Evolutionary conservation across 1,140 invertebrate genomes (phyloP).

Genomic region (Armadillidium nasatum): DNA sequence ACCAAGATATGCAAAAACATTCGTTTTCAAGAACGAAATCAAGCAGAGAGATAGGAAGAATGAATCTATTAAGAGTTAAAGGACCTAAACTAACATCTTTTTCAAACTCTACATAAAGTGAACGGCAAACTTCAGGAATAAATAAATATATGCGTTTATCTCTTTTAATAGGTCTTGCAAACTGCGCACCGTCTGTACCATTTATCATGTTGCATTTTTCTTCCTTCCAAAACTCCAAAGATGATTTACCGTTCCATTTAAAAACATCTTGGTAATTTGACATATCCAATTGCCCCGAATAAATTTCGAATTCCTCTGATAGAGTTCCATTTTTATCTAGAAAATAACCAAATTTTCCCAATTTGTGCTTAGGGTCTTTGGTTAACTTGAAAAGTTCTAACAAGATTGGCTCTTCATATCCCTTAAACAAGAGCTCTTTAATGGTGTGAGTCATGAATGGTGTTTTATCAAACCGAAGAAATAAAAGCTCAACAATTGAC

Average conservation of each 20-base stretch:
- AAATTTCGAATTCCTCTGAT: constrained; percentile 54
- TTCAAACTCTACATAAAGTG: constrained; percentile 39
- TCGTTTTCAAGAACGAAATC: constrained; percentile 39
- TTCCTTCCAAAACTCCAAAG: constrained; percentile 31
- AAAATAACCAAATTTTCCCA: constrained; percentile 59
- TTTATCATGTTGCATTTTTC: constrained; percentile 44
- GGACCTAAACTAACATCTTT: constrained; percentile 35
- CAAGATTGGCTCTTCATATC: constrained; percentile 66
- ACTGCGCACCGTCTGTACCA: constrained; percentile 45
- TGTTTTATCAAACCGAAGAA: constrained; percentile 32
- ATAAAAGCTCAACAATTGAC: constrained; percentile 23
- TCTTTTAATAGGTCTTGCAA: constrained; percentile 41
- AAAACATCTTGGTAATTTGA: constrained; percentile 46
- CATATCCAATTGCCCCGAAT: constrained; percentile 51
- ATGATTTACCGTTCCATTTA: constrained; percentile 44
- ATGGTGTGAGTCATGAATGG: constrained; percentile 62
- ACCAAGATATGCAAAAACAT: constrained; percentile 44
- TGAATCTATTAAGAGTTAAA: constrained; percentile 37
- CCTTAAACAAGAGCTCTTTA: constrained; percentile 69
- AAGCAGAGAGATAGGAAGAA: constrained; percentile 36
- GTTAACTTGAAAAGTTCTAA: constrained; percentile 25
- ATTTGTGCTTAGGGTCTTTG: constrained; percentile 60
- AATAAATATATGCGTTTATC: constrained; percentile 33
- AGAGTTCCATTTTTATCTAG: constrained; percentile 52
- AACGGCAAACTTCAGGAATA: constrained; percentile 43